Conservation (phyloP, 1,140 invertebrate genomes). For the Calephelis virginiensis region DNA sequence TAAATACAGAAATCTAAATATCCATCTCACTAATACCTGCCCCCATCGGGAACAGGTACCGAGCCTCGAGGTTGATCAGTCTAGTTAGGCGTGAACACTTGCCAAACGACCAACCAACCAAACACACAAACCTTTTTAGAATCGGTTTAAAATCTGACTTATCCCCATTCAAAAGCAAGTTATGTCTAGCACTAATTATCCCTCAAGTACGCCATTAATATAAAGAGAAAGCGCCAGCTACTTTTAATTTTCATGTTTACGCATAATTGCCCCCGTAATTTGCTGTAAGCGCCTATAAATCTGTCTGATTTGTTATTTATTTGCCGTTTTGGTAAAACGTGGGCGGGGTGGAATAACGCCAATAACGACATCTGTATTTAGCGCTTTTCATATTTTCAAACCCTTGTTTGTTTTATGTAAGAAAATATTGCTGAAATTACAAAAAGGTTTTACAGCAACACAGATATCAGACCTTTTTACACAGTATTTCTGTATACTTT, state of each 20-base stretch:
- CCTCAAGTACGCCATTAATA: slow-evolving; percentile 21
- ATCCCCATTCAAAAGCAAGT: slow-evolving; percentile 23
- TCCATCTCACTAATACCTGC: no score
- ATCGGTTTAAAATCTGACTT: background rate
- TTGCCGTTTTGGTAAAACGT: slow-evolving; percentile 41
- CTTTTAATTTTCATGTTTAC: slow-evolving; percentile 70
- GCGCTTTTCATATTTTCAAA: slow-evolving; percentile 8
- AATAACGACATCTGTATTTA: slow-evolving; percentile 24
- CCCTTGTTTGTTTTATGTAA: background rate
- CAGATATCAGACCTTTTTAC: no score
- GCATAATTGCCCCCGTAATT: slow-evolving; percentile 63
- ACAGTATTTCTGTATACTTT: no score
- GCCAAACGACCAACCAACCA: no score
- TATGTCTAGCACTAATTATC: slow-evolving; percentile 1
- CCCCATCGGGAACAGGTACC: no score
- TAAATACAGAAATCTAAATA: no score
- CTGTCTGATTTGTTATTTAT: slow-evolving; percentile 64
- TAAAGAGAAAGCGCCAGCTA: slow-evolving; percentile 30
- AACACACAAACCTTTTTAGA: background rate
- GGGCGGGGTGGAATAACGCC: slow-evolving; percentile 34
- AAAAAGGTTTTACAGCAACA: no score
- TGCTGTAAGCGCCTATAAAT: slow-evolving; percentile 58
- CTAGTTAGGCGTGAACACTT: no score
- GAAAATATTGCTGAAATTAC: no score
- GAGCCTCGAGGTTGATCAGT: no score